phyloP scores from a whole-genome alignment of 2,797 vertebrate genomes.

The Peromyscus attwateri region DNA sequence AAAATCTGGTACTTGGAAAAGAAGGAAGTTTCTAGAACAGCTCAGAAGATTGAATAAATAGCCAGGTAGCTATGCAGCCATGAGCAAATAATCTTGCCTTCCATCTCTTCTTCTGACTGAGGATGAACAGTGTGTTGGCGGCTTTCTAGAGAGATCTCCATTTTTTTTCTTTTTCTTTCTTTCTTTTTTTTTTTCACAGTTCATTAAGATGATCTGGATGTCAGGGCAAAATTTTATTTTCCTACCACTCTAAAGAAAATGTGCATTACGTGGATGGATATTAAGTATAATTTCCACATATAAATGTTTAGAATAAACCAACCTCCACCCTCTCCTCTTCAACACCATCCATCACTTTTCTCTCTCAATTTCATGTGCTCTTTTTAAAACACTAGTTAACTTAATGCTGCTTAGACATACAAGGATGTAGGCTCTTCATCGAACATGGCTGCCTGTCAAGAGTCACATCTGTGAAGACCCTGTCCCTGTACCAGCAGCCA shows the following conservation, averaged over 20 bases:
- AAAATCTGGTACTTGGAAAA: constrained; percentile 27
- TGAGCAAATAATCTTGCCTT: background rate
- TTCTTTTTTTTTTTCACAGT: background rate
- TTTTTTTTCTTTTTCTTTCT: background rate
- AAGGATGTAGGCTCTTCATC: too few relatives aligned
- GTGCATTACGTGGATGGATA: background rate
- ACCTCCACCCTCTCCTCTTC: background rate
- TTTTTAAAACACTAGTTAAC: background rate
- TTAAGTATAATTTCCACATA: background rate
- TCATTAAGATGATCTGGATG: background rate
- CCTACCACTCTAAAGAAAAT: background rate
- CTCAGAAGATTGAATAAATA: background rate
- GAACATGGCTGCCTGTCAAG: background rate
- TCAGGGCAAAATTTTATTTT: background rate
- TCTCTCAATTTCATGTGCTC: background rate
- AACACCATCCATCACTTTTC: background rate
- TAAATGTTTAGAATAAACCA: background rate
- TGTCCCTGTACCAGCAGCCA: background rate
- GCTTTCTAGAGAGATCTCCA: background rate
- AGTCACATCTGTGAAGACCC: background rate
- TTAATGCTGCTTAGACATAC: too few relatives aligned
- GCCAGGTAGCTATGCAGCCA: background rate
- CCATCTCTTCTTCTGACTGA: background rate
- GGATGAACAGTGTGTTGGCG: background rate
- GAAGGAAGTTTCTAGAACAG: background rate